A percentile compares a stretch with the other conserved stretches of the same genome.
These are phyloP conservation scores for Antheraea pernyi DNA, from an alignment of 1,140 invertebrate genomes.

Conservation along the genomic window DNA sequence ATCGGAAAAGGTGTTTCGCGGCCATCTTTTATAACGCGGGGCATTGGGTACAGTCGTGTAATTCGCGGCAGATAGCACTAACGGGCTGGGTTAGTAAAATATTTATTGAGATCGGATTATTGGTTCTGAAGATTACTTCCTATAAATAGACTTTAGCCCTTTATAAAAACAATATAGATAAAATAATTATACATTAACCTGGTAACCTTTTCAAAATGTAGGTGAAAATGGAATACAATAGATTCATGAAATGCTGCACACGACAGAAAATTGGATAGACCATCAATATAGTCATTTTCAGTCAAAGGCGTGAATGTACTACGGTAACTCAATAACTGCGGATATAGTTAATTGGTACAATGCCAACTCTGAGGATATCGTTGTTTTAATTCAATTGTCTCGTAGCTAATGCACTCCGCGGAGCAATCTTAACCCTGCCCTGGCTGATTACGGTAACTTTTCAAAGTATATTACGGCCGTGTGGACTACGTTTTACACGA, in stretches of 20 bases:
- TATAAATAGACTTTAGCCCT: too few species aligned
- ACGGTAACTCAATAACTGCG: constrained; percentile 46
- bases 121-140: too few species aligned
- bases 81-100: too few species aligned
- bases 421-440: constrained; percentile 35
- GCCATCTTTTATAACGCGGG: too few species aligned
- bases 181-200: too few species aligned
- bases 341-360: constrained; percentile 61
- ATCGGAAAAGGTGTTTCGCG: too few species aligned
- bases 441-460: constrained; percentile 31
- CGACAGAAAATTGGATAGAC: constrained; percentile 39
- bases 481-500: background rate
- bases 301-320: constrained; percentile 53
- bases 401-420: constrained; percentile 37
- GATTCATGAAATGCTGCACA: background rate
- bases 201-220: too few species aligned
- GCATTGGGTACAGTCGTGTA: too few species aligned
- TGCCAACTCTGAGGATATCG: constrained; percentile 57
- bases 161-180: background rate
- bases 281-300: constrained; percentile 63
- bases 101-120: too few species aligned
- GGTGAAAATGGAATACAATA: background rate
- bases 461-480: constrained; percentile 18
- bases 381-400: constrained; percentile 59
- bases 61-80: too few species aligned